phyloP scores from a whole-genome alignment of 2,113 vertebrate species.

The Galbula dea region DNA sequence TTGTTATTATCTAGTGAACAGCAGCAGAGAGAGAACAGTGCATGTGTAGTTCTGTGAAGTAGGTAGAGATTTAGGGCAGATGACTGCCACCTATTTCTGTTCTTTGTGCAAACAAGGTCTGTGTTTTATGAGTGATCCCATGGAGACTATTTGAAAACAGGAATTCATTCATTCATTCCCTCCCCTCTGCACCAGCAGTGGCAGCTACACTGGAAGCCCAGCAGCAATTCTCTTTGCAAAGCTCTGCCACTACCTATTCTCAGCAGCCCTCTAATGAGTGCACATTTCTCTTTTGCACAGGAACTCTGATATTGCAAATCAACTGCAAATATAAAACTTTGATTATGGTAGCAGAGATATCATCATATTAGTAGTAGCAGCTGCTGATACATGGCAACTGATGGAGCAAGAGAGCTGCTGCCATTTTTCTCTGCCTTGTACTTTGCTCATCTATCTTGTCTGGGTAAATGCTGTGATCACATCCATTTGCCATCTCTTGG shows the following conservation, averaged over 20 bases:
- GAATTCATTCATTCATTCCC: constrained; percentile 38
- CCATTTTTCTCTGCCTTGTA: constrained; percentile 13
- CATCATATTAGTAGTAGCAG: neutral
- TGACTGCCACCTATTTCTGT: neutral
- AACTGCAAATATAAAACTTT: constrained; percentile 27
- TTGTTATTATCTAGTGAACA: neutral
- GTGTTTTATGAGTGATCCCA: constrained; percentile 22
- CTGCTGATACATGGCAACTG: neutral
- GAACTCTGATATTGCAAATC: neutral
- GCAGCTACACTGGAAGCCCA: neutral
- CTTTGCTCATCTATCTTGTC: constrained; percentile 13
- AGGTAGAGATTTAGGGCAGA: neutral
- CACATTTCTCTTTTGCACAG: constrained; percentile 1
- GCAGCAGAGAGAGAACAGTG: neutral
- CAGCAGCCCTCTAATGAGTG: neutral
- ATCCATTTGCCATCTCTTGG: constrained; percentile 35
- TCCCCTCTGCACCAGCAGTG: neutral
- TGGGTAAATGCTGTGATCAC: constrained; percentile 24
- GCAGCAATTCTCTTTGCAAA: constrained; percentile 20
- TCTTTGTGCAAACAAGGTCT: constrained; percentile 30
- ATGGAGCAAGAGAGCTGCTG: neutral
- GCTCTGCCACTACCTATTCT: neutral
- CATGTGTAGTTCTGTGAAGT: neutral
- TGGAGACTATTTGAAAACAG: constrained; percentile 29
- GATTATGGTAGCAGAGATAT: neutral